A percentile compares a stretch with the other conserved stretches of the same genome.
Conservation (phyloP, 2,888 invertebrate species). For the Drosophila stalkeri region DNA sequence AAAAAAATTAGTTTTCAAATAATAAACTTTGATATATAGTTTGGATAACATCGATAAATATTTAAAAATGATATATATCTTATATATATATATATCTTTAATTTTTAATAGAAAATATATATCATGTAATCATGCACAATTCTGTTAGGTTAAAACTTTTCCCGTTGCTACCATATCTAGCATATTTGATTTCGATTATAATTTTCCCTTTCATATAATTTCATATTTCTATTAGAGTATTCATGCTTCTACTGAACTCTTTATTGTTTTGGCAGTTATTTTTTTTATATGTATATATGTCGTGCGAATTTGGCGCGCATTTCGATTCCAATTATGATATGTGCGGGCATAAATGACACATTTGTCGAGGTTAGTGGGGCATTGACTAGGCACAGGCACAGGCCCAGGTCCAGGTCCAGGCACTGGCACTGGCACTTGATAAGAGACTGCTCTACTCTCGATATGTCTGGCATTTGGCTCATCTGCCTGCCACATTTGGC, state of each 20-base stretch:
- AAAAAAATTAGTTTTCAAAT: too few species aligned
- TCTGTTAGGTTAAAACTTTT: neutral
- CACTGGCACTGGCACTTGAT: constrained; percentile 22
- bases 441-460: constrained; percentile 33
- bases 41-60: too few species aligned
- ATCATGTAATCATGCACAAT: neutral
- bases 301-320: constrained; percentile 63
- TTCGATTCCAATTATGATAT: constrained; percentile 73
- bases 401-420: neutral
- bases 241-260: neutral
- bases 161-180: neutral
- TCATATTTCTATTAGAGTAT: neutral
- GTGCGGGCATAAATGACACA: constrained; percentile 38
- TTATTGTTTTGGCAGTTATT: neutral
- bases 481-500: constrained; percentile 71
- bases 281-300: constrained; percentile 42
- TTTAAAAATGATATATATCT: too few species aligned
- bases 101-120: neutral
- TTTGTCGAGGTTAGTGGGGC: constrained; percentile 43
- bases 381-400: constrained; percentile 16
- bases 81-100: too few species aligned
- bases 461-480: constrained; percentile 53
- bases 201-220: neutral
- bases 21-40: too few species aligned
- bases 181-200: neutral